Evolutionary conservation across 2,113 vertebrate species (phyloP).

Genomic region (Epinephelus fuscoguttatus): DNA sequence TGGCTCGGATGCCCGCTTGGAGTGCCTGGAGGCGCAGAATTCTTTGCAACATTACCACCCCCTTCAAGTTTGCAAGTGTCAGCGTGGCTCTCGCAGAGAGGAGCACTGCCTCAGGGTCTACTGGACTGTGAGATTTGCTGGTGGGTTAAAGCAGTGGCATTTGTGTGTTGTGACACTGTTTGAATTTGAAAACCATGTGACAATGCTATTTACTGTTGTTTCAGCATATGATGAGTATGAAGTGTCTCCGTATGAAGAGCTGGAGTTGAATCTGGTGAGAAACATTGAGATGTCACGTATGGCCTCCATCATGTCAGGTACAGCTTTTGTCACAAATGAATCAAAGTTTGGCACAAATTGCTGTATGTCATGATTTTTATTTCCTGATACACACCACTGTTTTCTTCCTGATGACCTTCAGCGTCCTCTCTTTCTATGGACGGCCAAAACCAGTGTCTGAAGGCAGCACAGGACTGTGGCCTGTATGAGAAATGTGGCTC

Average conservation of each 20-base stretch:
- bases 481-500: conserved; percentile 92
- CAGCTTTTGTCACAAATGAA: not conserved
- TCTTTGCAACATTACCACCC: conserved; percentile 85
- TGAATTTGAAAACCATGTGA: not conserved
- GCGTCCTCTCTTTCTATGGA: conserved; percentile 79
- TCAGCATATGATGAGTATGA: conserved; percentile 90
- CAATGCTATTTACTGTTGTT: conserved; percentile 26
- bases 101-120: conserved; percentile 90
- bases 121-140: conserved; percentile 91
- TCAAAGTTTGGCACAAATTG: not conserved
- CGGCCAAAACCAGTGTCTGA: conserved; percentile 92
- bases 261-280: conserved; percentile 85
- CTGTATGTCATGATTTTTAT: not conserved
- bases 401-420: conserved; percentile 23
- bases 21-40: conserved; percentile 88
- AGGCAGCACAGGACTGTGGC: conserved; percentile 91
- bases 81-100: conserved; percentile 90
- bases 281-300: conserved; percentile 88
- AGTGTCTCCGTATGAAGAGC: conserved; percentile 90
- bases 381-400: not conserved
- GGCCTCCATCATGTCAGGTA: conserved; percentile 89
- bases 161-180: not conserved
- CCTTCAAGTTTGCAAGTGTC: conserved; percentile 90
- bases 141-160: conserved; percentile 55
- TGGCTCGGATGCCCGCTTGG: conserved; percentile 71